Evolutionary conservation across 2,113 vertebrate species (phyloP).

Genomic region (Vombatus ursinus): DNA sequence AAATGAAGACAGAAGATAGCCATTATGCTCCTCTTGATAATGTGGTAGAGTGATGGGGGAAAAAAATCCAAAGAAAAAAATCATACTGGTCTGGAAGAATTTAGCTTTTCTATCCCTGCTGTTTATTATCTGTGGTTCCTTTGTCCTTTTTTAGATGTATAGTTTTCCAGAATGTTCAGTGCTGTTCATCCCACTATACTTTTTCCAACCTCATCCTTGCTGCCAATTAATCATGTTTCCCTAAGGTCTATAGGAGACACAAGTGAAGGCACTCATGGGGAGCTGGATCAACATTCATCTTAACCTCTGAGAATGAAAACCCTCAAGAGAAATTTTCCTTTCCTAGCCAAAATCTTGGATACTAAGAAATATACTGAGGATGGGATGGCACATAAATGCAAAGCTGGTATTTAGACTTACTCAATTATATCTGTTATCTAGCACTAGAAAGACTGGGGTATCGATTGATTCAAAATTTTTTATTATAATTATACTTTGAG

Average conservation of each 20-base stretch:
- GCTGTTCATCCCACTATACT: constrained; percentile 22
- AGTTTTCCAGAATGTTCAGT: neutral
- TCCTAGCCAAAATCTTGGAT: neutral
- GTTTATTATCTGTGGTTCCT: neutral
- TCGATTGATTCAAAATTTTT: neutral
- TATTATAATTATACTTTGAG: neutral
- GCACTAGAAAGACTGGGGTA: neutral
- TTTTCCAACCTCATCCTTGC: neutral
- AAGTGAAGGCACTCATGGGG: neutral
- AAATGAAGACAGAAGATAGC: neutral
- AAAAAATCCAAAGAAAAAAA: neutral
- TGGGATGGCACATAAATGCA: neutral
- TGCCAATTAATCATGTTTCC: neutral
- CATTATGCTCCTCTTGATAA: neutral
- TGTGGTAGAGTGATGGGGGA: neutral
- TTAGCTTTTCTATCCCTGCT: constrained; percentile 11
- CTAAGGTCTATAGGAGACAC: neutral
- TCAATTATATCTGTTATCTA: neutral
- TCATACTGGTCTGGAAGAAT: neutral
- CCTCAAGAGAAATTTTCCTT: constrained; percentile 4
- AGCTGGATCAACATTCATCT: neutral
- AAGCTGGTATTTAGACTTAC: neutral
- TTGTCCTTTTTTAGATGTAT: constrained; percentile 2
- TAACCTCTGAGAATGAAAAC: neutral
- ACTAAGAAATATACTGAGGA: neutral